Conservation (phyloP, 1,140 invertebrate species). For the Thrips palmi region DNA sequence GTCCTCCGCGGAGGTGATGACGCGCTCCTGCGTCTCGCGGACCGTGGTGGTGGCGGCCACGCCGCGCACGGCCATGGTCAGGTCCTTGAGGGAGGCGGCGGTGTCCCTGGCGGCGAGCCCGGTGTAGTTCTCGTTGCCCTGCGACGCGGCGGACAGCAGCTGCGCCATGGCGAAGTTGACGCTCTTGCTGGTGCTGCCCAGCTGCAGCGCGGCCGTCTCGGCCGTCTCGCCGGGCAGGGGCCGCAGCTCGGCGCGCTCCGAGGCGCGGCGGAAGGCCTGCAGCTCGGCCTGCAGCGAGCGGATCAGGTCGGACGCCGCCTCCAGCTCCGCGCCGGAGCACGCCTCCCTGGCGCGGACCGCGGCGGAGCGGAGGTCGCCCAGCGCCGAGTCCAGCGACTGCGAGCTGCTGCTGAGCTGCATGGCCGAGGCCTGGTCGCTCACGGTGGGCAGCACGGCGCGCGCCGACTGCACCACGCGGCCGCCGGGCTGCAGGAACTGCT, state of each 20-base stretch:
- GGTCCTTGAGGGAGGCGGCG: constrained; percentile 46
- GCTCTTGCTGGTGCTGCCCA: constrained; percentile 46
- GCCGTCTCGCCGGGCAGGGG: constrained; percentile 76
- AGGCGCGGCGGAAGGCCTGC: constrained; percentile 56
- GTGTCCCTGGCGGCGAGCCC: constrained; percentile 66
- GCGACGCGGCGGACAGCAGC: constrained; percentile 63
- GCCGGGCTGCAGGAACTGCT: constrained; percentile 63
- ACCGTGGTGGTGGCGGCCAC: constrained; percentile 41
- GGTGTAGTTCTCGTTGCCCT: constrained; percentile 69
- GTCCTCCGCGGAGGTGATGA: constrained; percentile 57
- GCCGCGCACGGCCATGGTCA: constrained; percentile 49
- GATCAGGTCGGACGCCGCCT: constrained; percentile 51
- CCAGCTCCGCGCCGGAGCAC: constrained; percentile 70
- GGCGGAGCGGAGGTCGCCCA: constrained; percentile 63
- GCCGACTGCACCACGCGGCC: constrained; percentile 54
- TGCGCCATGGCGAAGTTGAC: constrained; percentile 53
- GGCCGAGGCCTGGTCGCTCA: constrained; percentile 59
- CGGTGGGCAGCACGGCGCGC: constrained; percentile 66
- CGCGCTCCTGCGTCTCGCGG: constrained; percentile 38
- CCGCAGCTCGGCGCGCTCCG: constrained; percentile 43
- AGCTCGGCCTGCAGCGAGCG: constrained; percentile 63
- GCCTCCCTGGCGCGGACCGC: constrained; percentile 68
- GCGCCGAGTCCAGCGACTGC: constrained; percentile 52
- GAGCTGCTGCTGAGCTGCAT: constrained; percentile 50
- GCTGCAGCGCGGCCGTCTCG: constrained; percentile 51